These are phyloP conservation scores for Zoanthus sociatus DNA, from an alignment of 92 coral and sea anemone species.

Conservation along the genomic window DNA sequence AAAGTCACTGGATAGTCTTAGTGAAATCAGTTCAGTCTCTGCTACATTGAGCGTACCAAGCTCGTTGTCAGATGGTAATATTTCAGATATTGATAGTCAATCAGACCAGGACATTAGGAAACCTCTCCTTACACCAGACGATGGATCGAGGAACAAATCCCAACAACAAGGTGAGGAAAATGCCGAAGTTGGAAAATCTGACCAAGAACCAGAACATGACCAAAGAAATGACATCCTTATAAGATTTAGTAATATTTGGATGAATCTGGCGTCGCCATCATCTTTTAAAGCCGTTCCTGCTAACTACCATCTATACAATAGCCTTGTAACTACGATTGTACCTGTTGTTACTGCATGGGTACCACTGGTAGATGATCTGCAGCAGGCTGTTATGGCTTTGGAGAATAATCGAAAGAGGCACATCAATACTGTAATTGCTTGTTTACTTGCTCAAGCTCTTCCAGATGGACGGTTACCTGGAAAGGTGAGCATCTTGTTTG, in stretches of 20 bases:
- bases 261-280: conserved; percentile 94
- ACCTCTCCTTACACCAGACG: conserved; percentile 41
- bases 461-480: conserved; percentile 92
- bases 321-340: conserved; percentile 92
- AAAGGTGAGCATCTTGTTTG: conserved; percentile 64
- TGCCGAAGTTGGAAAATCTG: conserved; percentile 11
- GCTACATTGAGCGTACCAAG: conserved; percentile 59
- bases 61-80: conserved; percentile 81
- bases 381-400: conserved; percentile 51
- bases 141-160: conserved; percentile 39
- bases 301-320: conserved; percentile 95
- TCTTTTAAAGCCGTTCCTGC: conserved; percentile 90
- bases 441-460: conserved; percentile 93
- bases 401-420: conserved; percentile 69
- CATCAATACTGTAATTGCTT: conserved; percentile 79
- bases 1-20: conserved; percentile 57
- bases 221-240: conserved; percentile 80
- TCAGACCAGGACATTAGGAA: conserved; percentile 35
- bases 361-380: conserved; percentile 79
- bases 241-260: conserved; percentile 87
- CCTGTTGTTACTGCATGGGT: conserved; percentile 96
- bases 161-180: conserved; percentile 25
- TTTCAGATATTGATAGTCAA: conserved; percentile 94
- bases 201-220: conserved; percentile 77
- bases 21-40: conserved; percentile 84